Evolutionary conservation across 2,888 invertebrate species (phyloP).

Genomic region (Acronicta psi): DNA sequence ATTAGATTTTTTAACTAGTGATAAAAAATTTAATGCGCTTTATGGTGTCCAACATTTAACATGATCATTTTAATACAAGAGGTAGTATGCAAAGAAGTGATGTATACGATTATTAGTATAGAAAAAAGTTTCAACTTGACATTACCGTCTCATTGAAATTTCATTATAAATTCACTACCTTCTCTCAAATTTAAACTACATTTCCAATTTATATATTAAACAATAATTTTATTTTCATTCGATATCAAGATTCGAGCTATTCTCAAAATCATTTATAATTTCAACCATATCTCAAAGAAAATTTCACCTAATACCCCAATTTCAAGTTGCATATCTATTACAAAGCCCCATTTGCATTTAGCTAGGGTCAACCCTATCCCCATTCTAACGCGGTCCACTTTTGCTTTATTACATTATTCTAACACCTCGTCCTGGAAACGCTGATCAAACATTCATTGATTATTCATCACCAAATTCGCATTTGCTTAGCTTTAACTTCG

Average conservation of each 20-base stretch:
- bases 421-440: constrained; percentile 32
- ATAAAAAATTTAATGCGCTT: too few species aligned
- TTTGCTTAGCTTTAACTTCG: constrained; percentile 25
- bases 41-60: too few species aligned
- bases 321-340: constrained; percentile 30
- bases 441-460: constrained; percentile 52
- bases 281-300: constrained; percentile 20
- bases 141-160: too few species aligned
- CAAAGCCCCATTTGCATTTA: constrained; percentile 21
- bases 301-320: constrained; percentile 25
- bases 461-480: constrained; percentile 33
- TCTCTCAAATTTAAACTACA: too few species aligned
- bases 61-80: too few species aligned
- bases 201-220: too few species aligned
- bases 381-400: constrained; percentile 40
- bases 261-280: constrained; percentile 9
- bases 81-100: too few species aligned
- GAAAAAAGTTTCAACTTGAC: too few species aligned
- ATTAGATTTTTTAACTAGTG: too few species aligned
- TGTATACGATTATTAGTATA: too few species aligned
- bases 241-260: constrained; percentile 5
- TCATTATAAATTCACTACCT: too few species aligned
- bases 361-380: constrained; percentile 40
- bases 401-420: constrained; percentile 46
- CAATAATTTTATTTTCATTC: too few species aligned